Evolutionary conservation across 2,797 vertebrate genomes (phyloP).

Genomic region (Sciaenops ocellatus): DNA sequence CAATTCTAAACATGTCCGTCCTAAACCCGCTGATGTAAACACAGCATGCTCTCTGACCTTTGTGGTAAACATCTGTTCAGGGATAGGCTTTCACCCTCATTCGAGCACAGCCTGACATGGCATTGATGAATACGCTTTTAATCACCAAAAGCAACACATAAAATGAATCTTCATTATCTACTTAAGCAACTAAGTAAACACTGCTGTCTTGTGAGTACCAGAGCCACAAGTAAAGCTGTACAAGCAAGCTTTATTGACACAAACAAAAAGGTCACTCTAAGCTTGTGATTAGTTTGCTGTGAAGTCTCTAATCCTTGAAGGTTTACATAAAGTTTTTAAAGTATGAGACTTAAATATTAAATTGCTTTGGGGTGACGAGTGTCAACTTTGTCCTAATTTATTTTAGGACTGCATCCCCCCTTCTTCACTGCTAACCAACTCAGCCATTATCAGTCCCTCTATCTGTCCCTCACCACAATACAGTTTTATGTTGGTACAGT

Average conservation of each 20-base stretch:
- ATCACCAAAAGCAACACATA: conserved; percentile 82
- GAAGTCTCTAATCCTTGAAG: conserved; percentile 38
- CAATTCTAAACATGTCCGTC: conserved; percentile 86
- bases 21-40: conserved; percentile 84
- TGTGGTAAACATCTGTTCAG: conserved; percentile 84
- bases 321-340: conserved; percentile 33
- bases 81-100: conserved; percentile 84
- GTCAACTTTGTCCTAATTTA: conserved; percentile 10
- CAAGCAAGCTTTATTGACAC: conserved; percentile 45
- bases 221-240: conserved; percentile 44
- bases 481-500: conserved; percentile 7
- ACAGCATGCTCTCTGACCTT: conserved; percentile 84
- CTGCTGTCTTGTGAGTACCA: conserved; percentile 45
- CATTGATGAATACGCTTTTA: conserved; percentile 84
- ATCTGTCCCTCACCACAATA: conserved; percentile 32
- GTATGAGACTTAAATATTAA: conserved; percentile 23
- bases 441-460: conserved; percentile 6
- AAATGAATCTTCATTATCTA: conserved; percentile 83
- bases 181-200: conserved; percentile 72
- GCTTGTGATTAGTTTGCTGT: conserved; percentile 40
- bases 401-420: background rate
- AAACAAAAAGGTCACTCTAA: conserved; percentile 45
- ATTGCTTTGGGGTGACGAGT: conserved; percentile 22
- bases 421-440: conserved; percentile 23
- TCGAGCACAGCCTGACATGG: conserved; percentile 72